Base-by-base conservation (phyloP, 2,113 vertebrate species). In the Eretmochelys imbricata region DNA sequence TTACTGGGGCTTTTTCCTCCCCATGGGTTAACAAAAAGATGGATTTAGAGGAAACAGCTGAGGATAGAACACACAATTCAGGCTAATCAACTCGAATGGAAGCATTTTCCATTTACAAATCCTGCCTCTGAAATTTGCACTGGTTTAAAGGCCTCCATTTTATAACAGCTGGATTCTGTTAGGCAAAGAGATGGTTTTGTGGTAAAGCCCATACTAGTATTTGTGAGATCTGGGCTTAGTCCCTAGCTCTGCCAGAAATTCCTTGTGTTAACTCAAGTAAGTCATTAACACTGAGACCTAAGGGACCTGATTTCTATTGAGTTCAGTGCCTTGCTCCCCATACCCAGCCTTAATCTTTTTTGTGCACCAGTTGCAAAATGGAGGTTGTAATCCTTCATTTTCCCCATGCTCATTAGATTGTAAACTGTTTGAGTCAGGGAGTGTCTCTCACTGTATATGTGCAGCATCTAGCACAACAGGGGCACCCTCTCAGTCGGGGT, bases 1-100 rank as follows among this genome's bases (percentile, higher is more conserved):
- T 90, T 93, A 38, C 89, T 84, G 46, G 78, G n/a, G 55, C 88
- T 94, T 59, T 19, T 59, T 3, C 82, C 46, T 35, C 48, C 48
- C 7, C 27, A 19, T 13, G 22, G 11, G 25, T 10, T 2, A 1
- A 20, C 50, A 46, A 17, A 24, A 76, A 49, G 35, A 72, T 7
- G 57, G 69, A 84, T 49, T 87, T 82, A 11, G 80, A 80, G 90
- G 82, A 49, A 51, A 50, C 12, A 51, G 31, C 19, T 79, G 87
- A 29, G 1, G 59, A 91, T 59, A 51, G 46, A 82, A 51, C 1
- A 10, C 85, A 48, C 57, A 35, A 54, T 25, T 84, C 51, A 11
- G 3, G 17, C 31, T 57, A 2, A 86, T 90, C 38, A 53, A 51
- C 6, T 55, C 46, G 14, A 78, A 76, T 80, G 25, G 84, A 94